Evolutionary conservation across 2,888 invertebrate species (phyloP).

Genomic region (Acanthosoma haemorrhoidale): DNA sequence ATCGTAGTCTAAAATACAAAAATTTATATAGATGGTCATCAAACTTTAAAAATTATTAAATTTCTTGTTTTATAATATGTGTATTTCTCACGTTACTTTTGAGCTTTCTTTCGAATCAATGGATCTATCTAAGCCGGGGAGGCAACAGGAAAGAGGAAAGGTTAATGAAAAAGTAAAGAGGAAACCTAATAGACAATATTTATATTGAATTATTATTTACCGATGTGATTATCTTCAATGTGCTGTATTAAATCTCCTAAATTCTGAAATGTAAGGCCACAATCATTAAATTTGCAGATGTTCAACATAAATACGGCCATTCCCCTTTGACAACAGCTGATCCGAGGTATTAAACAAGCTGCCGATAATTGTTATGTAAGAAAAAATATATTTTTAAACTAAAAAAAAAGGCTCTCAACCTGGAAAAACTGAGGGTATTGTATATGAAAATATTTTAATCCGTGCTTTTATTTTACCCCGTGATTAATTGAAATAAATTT

Average conservation of each 20-base stretch:
- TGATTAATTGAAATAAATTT: neutral
- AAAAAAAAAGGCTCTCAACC: no score
- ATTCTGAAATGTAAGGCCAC: slow-evolving; percentile 76
- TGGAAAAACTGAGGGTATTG: no score
- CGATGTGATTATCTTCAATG: slow-evolving; percentile 82
- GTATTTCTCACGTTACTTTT: slow-evolving; percentile 15
- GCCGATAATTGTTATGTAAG: slow-evolving; percentile 8
- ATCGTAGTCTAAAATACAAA: slow-evolving; percentile 59
- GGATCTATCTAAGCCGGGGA: neutral
- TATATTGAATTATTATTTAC: slow-evolving; percentile 52
- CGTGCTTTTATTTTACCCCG: neutral
- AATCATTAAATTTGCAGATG: slow-evolving; percentile 82
- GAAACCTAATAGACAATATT: slow-evolving; percentile 11
- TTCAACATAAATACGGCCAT: slow-evolving; percentile 89
- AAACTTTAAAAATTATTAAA: slow-evolving; percentile 40
- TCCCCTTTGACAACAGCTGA: slow-evolving; percentile 40
- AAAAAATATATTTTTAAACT: neutral
- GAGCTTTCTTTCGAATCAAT: neutral
- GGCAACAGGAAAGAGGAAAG: neutral
- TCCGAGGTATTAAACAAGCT: slow-evolving; percentile 6
- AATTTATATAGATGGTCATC: slow-evolving; percentile 38
- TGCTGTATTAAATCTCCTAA: slow-evolving; percentile 77
- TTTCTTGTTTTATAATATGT: slow-evolving; percentile 23
- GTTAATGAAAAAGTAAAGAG: neutral
- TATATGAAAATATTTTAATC: no score